These are phyloP conservation scores for Flabesymbios commensalis DNA, from an alignment of 2,888 invertebrate genomes.

Conservation along the genomic window DNA sequence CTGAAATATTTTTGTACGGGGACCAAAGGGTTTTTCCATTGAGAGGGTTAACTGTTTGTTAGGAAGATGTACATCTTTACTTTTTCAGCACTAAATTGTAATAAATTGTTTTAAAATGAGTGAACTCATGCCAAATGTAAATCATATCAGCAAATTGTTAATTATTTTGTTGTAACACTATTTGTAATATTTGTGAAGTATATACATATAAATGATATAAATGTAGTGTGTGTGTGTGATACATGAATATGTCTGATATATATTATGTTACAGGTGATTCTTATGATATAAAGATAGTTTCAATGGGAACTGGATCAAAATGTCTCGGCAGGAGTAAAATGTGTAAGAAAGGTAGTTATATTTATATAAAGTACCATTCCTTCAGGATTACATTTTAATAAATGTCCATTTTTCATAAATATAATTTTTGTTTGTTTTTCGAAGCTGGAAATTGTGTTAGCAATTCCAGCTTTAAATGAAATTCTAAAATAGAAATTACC, in stretches of 20 bases:
- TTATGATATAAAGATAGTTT: background rate
- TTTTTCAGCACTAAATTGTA: no score
- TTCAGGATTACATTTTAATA: background rate
- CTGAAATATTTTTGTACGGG: no score
- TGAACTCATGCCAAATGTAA: background rate
- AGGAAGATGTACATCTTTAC: no score
- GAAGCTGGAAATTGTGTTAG: no score
- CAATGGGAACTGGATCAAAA: conserved; percentile 3
- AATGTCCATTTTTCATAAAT: background rate
- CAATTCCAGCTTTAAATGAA: no score
- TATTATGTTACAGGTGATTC: no score
- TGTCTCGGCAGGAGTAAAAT: background rate
- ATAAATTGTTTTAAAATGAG: no score
- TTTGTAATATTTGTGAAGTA: no score
- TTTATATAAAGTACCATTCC: background rate
- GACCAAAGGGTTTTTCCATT: no score
- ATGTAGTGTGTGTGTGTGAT: background rate
- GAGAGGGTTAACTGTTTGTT: no score
- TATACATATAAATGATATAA: background rate
- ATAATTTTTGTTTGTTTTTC: background rate
- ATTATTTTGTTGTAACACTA: no score
- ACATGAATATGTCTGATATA: background rate
- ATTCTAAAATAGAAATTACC: no score
- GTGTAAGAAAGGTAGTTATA: background rate
- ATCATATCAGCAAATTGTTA: background rate